These are phyloP conservation scores for Drosophila saltans DNA, from an alignment of 1,140 invertebrate species.

Conservation along the genomic window DNA sequence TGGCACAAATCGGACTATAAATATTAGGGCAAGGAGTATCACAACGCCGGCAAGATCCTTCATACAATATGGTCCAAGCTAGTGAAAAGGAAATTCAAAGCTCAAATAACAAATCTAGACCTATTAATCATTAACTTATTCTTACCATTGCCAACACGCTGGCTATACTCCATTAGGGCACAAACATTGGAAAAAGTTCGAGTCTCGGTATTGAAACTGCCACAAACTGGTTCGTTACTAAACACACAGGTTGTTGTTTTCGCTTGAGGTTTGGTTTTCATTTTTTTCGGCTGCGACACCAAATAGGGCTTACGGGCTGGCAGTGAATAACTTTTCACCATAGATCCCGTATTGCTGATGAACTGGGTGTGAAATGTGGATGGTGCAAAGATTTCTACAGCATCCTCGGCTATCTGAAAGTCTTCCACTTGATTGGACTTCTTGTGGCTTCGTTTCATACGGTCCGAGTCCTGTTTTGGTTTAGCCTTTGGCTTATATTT, in stretches of 20 bases:
- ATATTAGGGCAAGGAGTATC: conserved; percentile 58
- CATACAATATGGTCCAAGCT: conserved; percentile 65
- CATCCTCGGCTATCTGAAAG: conserved; percentile 61
- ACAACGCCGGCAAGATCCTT: conserved; percentile 61
- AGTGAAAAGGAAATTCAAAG: neutral
- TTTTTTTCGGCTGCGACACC: neutral
- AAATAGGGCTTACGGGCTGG: conserved; percentile 54
- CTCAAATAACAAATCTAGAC: neutral
- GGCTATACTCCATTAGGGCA: conserved; percentile 63
- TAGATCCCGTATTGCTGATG: conserved; percentile 63
- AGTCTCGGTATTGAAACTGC: conserved; percentile 54
- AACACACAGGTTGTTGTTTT: conserved; percentile 57
- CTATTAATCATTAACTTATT: neutral
- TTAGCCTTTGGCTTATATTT: conserved; percentile 60
- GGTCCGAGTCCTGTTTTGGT: conserved; percentile 51
- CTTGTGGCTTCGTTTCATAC: conserved; percentile 59
- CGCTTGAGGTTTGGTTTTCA: neutral
- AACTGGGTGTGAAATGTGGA: conserved; percentile 72
- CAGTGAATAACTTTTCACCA: conserved; percentile 70
- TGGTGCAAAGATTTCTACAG: conserved; percentile 67
- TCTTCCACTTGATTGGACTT: conserved; percentile 53
- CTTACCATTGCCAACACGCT: conserved; percentile 57
- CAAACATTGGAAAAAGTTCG: conserved; percentile 68
- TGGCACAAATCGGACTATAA: conserved; percentile 68
- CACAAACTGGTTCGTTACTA: conserved; percentile 66